phyloP scores from a whole-genome alignment of 2,113 vertebrate species.

The Mormyrus lacerda region DNA sequence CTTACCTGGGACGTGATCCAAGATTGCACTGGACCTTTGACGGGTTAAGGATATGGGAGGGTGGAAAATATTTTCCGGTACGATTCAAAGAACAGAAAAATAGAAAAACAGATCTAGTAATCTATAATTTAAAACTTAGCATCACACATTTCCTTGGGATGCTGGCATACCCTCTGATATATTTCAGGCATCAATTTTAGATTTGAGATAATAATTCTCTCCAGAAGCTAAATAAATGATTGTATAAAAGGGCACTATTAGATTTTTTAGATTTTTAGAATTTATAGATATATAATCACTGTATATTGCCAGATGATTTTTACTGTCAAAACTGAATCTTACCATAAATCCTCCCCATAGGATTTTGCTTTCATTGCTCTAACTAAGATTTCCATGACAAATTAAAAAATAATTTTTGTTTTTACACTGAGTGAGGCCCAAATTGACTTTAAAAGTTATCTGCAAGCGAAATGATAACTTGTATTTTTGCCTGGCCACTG shows the following conservation, averaged over 20 bases:
- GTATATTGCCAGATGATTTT: neutral
- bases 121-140: neutral
- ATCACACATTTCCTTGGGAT: neutral
- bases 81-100: neutral
- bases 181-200: neutral
- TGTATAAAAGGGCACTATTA: neutral
- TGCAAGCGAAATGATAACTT: neutral
- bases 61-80: neutral
- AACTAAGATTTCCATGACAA: neutral
- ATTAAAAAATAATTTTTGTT: neutral
- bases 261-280: neutral
- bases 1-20: neutral
- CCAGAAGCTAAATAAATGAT: neutral
- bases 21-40: neutral
- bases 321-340: neutral
- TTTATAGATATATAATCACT: neutral
- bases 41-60: neutral
- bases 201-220: conserved; percentile 5
- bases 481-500: neutral
- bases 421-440: neutral
- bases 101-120: neutral
- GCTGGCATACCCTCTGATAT: neutral
- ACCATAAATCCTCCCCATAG: neutral
- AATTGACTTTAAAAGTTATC: neutral
- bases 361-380: neutral